Conservation (phyloP, 2,888 invertebrate species). For the Apamea crenata region DNA sequence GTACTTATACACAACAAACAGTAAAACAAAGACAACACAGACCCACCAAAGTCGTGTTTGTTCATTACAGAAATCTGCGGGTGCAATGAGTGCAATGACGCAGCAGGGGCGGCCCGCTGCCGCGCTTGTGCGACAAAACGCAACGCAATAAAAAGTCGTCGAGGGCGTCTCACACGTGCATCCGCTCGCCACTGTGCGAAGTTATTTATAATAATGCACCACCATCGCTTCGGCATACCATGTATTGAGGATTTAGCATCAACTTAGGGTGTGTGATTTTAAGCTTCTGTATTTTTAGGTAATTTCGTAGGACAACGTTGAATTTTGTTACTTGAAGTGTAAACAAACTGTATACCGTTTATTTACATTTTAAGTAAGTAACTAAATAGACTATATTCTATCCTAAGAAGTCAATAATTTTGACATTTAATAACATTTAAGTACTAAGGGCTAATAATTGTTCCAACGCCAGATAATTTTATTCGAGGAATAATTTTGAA, state of each 20-base stretch:
- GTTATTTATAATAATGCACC: constrained; percentile 81
- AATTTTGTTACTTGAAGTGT: neutral
- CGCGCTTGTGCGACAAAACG: constrained; percentile 66
- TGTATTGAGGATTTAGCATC: constrained; percentile 42
- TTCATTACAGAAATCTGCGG: constrained; percentile 74
- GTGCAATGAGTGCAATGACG: constrained; percentile 70
- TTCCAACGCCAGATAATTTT: too few relatives aligned
- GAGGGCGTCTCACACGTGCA: constrained; percentile 88
- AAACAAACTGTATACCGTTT: neutral
- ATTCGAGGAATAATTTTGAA: too few relatives aligned
- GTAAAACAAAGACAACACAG: constrained; percentile 64
- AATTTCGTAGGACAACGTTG: neutral
- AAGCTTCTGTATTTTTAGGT: constrained; percentile 3
- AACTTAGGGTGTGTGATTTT: constrained; percentile 29
- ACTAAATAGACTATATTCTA: neutral
- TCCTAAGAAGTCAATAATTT: neutral
- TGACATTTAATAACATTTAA: too few relatives aligned
- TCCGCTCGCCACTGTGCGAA: constrained; percentile 86
- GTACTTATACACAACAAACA: neutral
- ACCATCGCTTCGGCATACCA: constrained; percentile 53
- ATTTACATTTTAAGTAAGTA: neutral
- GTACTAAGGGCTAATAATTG: too few relatives aligned
- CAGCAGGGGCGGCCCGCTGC: constrained; percentile 54
- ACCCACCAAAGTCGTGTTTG: constrained; percentile 55
- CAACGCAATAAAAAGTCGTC: constrained; percentile 84